Conservation (phyloP, 2,888 invertebrate genomes). For the Argyra leucocephala region DNA sequence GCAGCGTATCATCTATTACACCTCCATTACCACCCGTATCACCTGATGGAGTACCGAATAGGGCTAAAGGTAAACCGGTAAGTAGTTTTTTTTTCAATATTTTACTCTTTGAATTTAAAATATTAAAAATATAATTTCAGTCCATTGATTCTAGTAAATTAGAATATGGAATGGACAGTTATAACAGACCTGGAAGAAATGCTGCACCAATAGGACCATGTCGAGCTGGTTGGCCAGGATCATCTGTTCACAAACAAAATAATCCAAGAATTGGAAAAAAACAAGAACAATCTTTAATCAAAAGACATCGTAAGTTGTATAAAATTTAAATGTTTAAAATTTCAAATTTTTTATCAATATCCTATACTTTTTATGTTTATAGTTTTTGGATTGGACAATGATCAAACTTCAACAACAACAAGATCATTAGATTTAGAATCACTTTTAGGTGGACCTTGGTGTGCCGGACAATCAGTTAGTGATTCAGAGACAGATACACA, state of each 20-base stretch:
- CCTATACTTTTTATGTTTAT: constrained; percentile 26
- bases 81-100: background rate
- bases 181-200: constrained; percentile 40
- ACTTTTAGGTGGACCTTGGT: constrained; percentile 56
- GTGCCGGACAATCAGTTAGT: constrained; percentile 45
- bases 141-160: constrained; percentile 38
- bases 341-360: too few species aligned
- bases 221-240: constrained; percentile 27
- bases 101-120: background rate
- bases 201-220: constrained; percentile 32
- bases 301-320: constrained; percentile 25
- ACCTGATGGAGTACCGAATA: constrained; percentile 48
- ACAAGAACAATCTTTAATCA: constrained; percentile 26
- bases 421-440: constrained; percentile 68
- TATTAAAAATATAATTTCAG: constrained; percentile 13
- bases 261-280: constrained; percentile 23
- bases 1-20: constrained; percentile 62
- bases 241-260: constrained; percentile 24
- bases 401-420: constrained; percentile 70
- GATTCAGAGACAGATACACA: constrained; percentile 68
- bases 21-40: constrained; percentile 70
- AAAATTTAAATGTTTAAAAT: too few species aligned
- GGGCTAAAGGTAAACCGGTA: constrained; percentile 21
- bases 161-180: constrained; percentile 47
- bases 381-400: constrained; percentile 65